phyloP scores from a whole-genome alignment of 2,113 vertebrate species.

The Rattus rattus region DNA sequence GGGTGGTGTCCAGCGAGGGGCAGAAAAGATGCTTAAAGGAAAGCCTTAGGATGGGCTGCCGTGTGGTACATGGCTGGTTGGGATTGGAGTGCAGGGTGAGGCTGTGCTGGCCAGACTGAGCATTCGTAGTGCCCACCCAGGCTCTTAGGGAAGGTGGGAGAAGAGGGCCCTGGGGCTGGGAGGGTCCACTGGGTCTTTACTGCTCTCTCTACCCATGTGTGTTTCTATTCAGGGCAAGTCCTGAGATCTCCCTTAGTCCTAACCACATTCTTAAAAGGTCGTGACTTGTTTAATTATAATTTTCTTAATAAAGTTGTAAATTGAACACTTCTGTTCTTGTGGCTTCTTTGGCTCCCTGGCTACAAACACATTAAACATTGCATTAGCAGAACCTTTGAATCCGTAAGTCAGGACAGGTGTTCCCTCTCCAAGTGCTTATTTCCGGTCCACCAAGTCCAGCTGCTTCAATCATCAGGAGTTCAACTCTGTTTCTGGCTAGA shows the following conservation, averaged over 20 bases:
- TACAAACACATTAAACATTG: conserved; percentile 39
- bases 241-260: neutral
- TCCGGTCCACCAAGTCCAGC: neutral
- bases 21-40: neutral
- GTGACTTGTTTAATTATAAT: conserved; percentile 34
- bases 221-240: neutral
- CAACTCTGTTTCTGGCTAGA: neutral
- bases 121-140: neutral
- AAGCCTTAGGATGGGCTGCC: neutral
- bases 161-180: neutral
- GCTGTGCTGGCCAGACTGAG: neutral
- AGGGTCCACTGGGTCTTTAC: neutral
- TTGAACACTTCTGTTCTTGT: conserved; percentile 70
- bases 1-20: neutral
- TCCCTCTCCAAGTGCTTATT: neutral
- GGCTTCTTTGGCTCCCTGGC: conserved; percentile 67
- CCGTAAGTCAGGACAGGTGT: neutral
- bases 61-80: accelerated
- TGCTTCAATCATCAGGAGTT: conserved; percentile 21
- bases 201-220: neutral
- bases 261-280: neutral
- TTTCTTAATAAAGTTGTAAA: conserved; percentile 74
- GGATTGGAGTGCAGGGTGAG: neutral
- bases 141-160: neutral
- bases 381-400: conserved; percentile 9